Conservation (phyloP, 2,797 vertebrate species). For the Gobionotothen gibberifrons region DNA sequence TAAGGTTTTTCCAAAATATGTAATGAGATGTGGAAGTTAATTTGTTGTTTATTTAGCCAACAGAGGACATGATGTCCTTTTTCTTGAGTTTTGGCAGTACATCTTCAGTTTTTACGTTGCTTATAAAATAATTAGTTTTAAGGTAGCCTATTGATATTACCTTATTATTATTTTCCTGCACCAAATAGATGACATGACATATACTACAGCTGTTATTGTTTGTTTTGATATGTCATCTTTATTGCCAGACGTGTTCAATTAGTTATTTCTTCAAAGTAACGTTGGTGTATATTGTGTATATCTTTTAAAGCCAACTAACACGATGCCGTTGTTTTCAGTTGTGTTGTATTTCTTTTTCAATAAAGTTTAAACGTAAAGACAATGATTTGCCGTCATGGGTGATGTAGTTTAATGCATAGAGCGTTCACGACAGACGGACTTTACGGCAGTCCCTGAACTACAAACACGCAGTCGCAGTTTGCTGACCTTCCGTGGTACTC, state of each 20-base stretch:
- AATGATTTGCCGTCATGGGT: slow-evolving; percentile 21
- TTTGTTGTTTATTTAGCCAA: background rate
- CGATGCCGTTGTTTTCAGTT: fast-evolving
- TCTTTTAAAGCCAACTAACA: background rate
- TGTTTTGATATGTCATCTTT: background rate
- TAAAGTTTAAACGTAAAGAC: slow-evolving; percentile 54
- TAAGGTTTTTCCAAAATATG: background rate
- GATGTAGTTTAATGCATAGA: slow-evolving; percentile 47
- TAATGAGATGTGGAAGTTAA: background rate
- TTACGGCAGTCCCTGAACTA: background rate
- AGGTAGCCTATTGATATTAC: no score
- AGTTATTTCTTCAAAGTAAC: background rate
- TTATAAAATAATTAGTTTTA: background rate
- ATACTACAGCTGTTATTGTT: background rate
- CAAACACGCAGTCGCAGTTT: slow-evolving; percentile 52
- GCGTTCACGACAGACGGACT: background rate
- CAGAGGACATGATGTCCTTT: background rate
- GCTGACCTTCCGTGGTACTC: slow-evolving; percentile 67
- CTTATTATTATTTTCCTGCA: background rate
- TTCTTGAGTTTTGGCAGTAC: no score
- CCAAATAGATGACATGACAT: background rate
- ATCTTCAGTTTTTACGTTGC: background rate
- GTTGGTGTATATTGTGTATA: background rate
- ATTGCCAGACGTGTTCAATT: background rate
- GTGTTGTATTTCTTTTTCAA: slow-evolving; percentile 23